Base-by-base conservation (phyloP, 2,797 vertebrate species). In the Xenentodon cancila region DNA sequence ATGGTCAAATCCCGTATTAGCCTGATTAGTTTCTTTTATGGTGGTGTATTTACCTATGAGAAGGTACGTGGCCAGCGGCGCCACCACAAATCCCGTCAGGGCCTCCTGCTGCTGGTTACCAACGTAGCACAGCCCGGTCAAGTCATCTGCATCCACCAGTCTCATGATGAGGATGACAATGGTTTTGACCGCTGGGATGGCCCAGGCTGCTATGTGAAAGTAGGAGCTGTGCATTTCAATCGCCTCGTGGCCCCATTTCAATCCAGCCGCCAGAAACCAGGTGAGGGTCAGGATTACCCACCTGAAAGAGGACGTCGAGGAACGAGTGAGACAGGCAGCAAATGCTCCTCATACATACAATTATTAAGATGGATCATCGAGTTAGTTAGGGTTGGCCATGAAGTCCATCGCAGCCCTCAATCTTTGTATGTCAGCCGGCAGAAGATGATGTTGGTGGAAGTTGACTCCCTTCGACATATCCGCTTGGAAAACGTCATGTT, bases 181-280 rank as follows among this genome's bases (percentile, higher is more conserved):
- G 80, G 98, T 98, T 91, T 99, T 99, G 60, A 98, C 94, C 0
- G 97, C 98, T 0, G 98, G 98, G 84, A 99, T 99, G 50, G 97
- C 98, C 98, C 98, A 99, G n/a, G 98, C 98, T 0, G 97, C 97
- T 0, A 99, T 98, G 80, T 99, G 97, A 90, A 99, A 99, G 82
- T 99, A 99, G 22, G 97, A 98, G 84, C 98, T 99, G 91, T 99
- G 98, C 98, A 99, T 99, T 87, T 99, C 97, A 4, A 99, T 99
- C 15, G 97, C 97, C 87, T 99, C 97, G 0, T 99, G 97, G 65
- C 97, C 97, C 97, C 97, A 99, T 79, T 99, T 99, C 58, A 99
- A 92, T 25, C 97, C 97, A 0, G 97, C 97, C 0, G 97, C 97
- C 88, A 99, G 86, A 91, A 99, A 99, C 97, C 97, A 99, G 0